Percentiles rank a stretch among this genome's conserved stretches.
These are phyloP conservation scores for Xiphophorus maculatus DNA, from an alignment of 2,113 vertebrate genomes.

Conservation along the genomic window DNA sequence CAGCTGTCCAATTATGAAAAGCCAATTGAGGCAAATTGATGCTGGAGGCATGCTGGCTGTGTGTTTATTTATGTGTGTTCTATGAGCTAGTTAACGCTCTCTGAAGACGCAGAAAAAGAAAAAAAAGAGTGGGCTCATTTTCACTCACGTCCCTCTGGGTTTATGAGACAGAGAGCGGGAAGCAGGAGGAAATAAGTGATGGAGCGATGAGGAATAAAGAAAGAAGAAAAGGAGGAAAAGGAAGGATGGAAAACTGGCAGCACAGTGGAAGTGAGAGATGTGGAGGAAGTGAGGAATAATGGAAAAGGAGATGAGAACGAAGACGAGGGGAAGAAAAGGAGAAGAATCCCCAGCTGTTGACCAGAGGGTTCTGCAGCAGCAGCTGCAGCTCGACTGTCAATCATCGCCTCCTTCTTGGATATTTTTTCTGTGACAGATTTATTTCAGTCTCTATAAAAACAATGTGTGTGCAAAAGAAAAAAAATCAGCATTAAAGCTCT, in stretches of 20 bases:
- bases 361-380: conserved; percentile 51
- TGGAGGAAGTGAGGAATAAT: neutral
- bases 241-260: neutral
- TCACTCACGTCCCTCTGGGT: conserved; percentile 3
- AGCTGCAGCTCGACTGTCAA: conserved; percentile 67
- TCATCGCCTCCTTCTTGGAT: conserved; percentile 34
- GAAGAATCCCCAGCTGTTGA: conserved; percentile 64
- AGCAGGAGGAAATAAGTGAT: neutral
- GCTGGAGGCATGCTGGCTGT: conserved; percentile 16
- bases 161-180: neutral
- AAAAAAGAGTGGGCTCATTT: conserved; percentile 7
- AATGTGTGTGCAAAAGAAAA: neutral
- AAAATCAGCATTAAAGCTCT: neutral
- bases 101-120: conserved; percentile 10
- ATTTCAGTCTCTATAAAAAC: conserved; percentile 3
- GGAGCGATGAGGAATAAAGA: neutral
- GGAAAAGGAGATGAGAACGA: neutral
- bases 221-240: too few species aligned
- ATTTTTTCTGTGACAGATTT: conserved; percentile 22
- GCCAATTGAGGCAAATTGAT: conserved; percentile 17
- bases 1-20: conserved; percentile 30
- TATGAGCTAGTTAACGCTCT: conserved; percentile 17
- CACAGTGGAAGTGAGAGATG: neutral
- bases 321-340: neutral
- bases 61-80: conserved; percentile 7